Conservation (phyloP, 2,888 invertebrate genomes). For the Clusia tigrina region DNA sequence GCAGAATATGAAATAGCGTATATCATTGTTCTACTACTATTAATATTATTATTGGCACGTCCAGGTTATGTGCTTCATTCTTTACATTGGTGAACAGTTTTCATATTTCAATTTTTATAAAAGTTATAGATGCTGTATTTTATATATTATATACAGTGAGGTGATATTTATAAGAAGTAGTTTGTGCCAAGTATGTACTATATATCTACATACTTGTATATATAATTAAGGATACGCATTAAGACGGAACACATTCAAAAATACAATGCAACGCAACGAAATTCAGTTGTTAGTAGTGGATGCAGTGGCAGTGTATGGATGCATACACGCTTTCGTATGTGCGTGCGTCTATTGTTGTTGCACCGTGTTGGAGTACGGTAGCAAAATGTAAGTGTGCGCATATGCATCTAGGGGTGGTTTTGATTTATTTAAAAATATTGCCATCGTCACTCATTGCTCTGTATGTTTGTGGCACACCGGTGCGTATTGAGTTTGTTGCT, state of each 20-base stretch:
- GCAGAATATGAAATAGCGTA: too few relatives aligned
- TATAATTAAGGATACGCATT: background rate
- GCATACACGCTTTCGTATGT: too few relatives aligned
- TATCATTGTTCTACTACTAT: too few relatives aligned
- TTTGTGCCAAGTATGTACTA: too few relatives aligned
- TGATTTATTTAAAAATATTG: constrained; percentile 13
- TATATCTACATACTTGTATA: constrained; percentile 5
- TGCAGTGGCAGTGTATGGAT: background rate
- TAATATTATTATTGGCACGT: too few relatives aligned
- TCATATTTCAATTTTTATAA: too few relatives aligned
- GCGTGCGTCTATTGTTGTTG: background rate
- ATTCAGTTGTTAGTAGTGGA: background rate
- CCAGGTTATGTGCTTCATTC: too few relatives aligned
- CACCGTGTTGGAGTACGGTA: background rate
- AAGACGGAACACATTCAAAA: background rate
- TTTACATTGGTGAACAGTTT: too few relatives aligned
- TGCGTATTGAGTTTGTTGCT: constrained; percentile 3
- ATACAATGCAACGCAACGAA: background rate
- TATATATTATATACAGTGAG: too few relatives aligned
- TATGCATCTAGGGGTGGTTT: constrained; percentile 5
- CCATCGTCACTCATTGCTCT: constrained; percentile 15
- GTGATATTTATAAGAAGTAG: too few relatives aligned
- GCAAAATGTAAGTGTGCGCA: background rate
- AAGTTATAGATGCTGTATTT: too few relatives aligned
- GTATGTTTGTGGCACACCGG: constrained; percentile 15